Percentiles rank a stretch among this genome's conserved stretches.
phyloP scores from a whole-genome alignment of 2,113 vertebrate genomes.

The Cepphus grylle region DNA sequence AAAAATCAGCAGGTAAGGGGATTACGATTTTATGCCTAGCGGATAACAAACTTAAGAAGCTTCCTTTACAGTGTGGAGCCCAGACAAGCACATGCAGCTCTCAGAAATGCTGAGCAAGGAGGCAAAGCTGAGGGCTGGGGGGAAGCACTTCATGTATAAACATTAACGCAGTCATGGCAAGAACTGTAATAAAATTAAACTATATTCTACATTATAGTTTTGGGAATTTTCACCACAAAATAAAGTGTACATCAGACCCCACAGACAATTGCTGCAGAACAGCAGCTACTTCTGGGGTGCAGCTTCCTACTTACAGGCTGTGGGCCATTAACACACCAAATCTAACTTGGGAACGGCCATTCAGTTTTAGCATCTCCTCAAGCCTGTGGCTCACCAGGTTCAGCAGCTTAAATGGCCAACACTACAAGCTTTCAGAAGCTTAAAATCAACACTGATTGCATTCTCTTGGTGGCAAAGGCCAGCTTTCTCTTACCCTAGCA shows the following conservation, averaged over 20 bases:
- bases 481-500: background rate
- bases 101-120: constrained; percentile 16
- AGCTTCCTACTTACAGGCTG: background rate
- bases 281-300: background rate
- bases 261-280: background rate
- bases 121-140: background rate
- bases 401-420: background rate
- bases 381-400: background rate
- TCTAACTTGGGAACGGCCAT: background rate
- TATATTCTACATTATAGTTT: background rate
- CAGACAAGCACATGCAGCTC: background rate
- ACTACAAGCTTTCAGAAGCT: background rate
- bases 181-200: background rate
- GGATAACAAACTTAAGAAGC: constrained; percentile 58
- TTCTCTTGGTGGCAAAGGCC: background rate
- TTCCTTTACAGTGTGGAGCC: background rate
- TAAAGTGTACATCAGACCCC: background rate
- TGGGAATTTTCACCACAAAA: background rate
- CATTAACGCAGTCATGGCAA: background rate
- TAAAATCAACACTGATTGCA: background rate
- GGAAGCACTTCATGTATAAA: background rate
- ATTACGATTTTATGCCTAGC: constrained; percentile 50
- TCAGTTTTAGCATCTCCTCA: background rate
- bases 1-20: constrained; percentile 55
- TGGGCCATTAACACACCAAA: background rate